Percentiles rank a stretch among this genome's conserved stretches.
Evolutionary conservation across 1,140 invertebrate genomes (phyloP).

Genomic region (Drosophila murphyi): DNA sequence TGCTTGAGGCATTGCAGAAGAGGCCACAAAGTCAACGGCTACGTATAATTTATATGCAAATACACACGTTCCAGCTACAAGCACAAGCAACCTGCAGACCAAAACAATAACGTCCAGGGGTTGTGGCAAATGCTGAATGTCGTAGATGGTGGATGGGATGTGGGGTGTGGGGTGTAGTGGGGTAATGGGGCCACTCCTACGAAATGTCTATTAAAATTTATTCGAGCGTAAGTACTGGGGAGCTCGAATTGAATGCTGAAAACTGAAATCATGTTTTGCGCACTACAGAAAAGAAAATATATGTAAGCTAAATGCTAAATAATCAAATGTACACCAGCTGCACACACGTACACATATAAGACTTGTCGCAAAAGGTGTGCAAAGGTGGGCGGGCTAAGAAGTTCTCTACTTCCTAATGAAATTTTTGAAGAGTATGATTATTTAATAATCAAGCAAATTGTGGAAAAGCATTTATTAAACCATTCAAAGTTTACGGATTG

Average conservation of each 20-base stretch:
- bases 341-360: constrained; percentile 32
- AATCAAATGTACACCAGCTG: constrained; percentile 71
- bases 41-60: constrained; percentile 82
- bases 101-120: constrained; percentile 37
- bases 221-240: constrained; percentile 78
- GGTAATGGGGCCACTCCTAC: constrained; percentile 49
- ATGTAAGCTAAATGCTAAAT: constrained; percentile 79
- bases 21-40: constrained; percentile 80
- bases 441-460: too few species aligned
- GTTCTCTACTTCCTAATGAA: not conserved
- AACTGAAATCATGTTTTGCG: constrained; percentile 79
- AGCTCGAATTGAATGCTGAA: constrained; percentile 57
- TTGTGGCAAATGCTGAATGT: not conserved
- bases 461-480: too few species aligned
- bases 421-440: too few species aligned
- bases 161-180: not conserved
- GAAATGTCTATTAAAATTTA: constrained; percentile 81
- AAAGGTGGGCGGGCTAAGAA: constrained; percentile 12
- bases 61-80: constrained; percentile 75
- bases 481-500: too few species aligned
- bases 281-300: constrained; percentile 75
- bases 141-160: not conserved
- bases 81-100: constrained; percentile 46
- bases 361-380: constrained; percentile 30
- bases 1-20: constrained; percentile 77